These are phyloP conservation scores for Condylura cristata DNA, from an alignment of 2,113 vertebrate genomes.

Conservation along the genomic window DNA sequence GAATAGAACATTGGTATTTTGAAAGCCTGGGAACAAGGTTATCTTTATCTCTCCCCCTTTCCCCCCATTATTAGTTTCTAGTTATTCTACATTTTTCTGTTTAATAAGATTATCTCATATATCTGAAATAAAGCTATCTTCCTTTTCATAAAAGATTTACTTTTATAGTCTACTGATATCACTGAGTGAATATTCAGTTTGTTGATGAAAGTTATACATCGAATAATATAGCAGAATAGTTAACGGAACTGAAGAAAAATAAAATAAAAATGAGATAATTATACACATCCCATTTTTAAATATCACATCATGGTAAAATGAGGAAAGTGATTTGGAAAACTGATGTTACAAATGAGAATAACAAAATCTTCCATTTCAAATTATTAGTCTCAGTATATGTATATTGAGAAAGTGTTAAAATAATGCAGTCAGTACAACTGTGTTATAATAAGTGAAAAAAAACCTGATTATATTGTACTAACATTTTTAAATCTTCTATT, in stretches of 20 bases:
- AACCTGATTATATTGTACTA: background rate
- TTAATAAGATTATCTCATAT: background rate
- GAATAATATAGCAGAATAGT: background rate
- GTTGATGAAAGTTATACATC: background rate
- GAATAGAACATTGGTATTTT: background rate
- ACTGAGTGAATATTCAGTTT: constrained; percentile 27
- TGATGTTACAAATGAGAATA: background rate
- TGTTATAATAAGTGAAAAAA: background rate
- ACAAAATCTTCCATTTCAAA: constrained; percentile 39
- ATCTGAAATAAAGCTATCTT: background rate
- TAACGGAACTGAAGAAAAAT: constrained; percentile 44
- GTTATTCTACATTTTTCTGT: constrained; percentile 20
- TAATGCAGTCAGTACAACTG: background rate
- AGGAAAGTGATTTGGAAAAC: constrained; percentile 8
- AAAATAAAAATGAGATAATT: background rate
- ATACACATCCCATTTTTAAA: background rate
- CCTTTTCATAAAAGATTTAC: constrained; percentile 38
- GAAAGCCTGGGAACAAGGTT: background rate
- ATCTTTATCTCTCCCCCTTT: background rate
- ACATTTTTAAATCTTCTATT: background rate
- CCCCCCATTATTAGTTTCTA: background rate
- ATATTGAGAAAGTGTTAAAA: background rate
- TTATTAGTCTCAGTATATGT: background rate
- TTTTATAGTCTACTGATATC: background rate
- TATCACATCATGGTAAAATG: background rate